Conservation (phyloP, 2,797 vertebrate genomes). For the Bradypus variegatus region DNA sequence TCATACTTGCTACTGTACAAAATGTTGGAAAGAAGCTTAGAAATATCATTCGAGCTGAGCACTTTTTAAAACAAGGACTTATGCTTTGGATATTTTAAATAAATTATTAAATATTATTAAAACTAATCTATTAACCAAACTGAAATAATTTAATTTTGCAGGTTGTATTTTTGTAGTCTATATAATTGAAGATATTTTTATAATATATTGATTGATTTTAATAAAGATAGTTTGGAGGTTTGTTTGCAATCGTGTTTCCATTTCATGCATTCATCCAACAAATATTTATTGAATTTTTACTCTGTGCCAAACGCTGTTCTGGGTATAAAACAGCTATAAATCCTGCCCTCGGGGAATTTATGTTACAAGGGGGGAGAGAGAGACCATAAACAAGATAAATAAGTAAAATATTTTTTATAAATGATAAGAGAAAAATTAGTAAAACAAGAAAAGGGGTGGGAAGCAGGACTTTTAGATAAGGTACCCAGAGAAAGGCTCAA, state of each 20-base stretch:
- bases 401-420: not conserved
- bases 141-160: constrained; percentile 39
- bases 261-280: not conserved
- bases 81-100: constrained; percentile 41
- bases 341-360: not conserved
- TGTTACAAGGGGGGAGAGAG: not conserved
- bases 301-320: not conserved
- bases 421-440: not conserved
- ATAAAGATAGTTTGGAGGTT: constrained; percentile 66
- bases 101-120: constrained; percentile 43
- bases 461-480: not conserved
- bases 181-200: constrained; percentile 61
- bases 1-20: not conserved
- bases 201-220: constrained; percentile 63
- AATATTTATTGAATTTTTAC: not conserved
- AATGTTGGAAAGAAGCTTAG: not conserved
- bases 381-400: not conserved
- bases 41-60: not conserved
- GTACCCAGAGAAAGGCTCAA: not conserved
- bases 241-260: constrained; percentile 31
- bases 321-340: not conserved
- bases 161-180: constrained; percentile 52
- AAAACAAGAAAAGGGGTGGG: not conserved
- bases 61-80: constrained; percentile 29
- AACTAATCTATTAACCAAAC: too few species aligned